Evolutionary conservation across 1,140 invertebrate genomes (phyloP), one percentile per base, ranked within the genome.

Genomic region (Euborellia annulipes): DNA sequence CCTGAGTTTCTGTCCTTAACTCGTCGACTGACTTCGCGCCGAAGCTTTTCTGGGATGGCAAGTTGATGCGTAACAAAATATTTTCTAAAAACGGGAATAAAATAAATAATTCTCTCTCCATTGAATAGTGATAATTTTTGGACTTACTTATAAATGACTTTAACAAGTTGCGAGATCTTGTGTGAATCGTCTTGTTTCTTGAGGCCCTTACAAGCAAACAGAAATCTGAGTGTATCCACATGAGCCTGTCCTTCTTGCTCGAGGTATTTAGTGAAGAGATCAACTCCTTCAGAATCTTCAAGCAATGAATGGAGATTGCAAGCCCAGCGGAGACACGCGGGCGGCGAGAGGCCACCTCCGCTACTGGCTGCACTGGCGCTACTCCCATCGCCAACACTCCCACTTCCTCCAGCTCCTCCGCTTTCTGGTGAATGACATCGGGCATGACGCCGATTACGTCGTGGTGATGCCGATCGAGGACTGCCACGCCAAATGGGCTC

Each of bases 191-290:
- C 68, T 57, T 85, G 78, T 57, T 82, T 79, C 56, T 86, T 85
- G 45, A 91, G 72, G 14, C 89, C 89, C 59, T 88, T 79, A 63
- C 87, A 90, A 37, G 86, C 88, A 65, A 90, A 91, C 75, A 85
- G 89, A 65, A 92, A 92, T 58, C 86, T 79, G 49, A 92, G 73
- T 32, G 78, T 71, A 62, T 83, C 78, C 41, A 78, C 75, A 61
- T 83, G 76, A 50, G 75, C 72, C 52, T 76, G 76, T 46, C 80
- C 78, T 63, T 92, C 88, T 54, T 84, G 73, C 54, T 78, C 68
- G 50, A 92, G 72, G 66, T 85, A 93, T 57, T 75, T 73, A 57
- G 79, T 76, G 65, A 92, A 93, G 53, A 92, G 68, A 41, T 78
- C 72, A 46, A 89, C 79, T 38, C 89, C 89, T 62, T 90, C 84